Conservation (phyloP, 2,888 invertebrate species). For the Herminia tarsipennalis region DNA sequence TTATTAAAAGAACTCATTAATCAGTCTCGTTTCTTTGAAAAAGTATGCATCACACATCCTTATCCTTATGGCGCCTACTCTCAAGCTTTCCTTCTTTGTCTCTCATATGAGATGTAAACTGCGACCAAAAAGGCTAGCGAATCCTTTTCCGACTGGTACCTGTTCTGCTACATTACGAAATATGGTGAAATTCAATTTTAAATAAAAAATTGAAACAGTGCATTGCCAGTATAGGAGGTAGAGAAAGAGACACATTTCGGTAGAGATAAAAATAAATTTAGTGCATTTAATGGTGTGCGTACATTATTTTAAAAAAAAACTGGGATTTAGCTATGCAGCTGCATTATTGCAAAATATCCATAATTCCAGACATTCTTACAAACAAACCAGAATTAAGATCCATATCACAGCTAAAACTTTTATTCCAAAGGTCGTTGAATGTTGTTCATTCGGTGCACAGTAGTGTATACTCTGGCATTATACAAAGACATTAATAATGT, state of each 20-base stretch:
- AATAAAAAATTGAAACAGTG: not conserved
- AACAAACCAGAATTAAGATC: too few relatives aligned
- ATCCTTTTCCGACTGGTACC: conserved; percentile 4
- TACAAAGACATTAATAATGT: conserved; percentile 66
- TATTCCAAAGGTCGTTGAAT: not conserved
- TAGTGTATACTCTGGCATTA: conserved; percentile 38
- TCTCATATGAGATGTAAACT: conserved; percentile 15
- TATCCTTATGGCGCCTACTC: conserved; percentile 19
- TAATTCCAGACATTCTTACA: too few relatives aligned
- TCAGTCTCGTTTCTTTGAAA: conserved; percentile 18
- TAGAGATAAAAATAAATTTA: too few relatives aligned
- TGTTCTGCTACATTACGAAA: conserved; percentile 8
- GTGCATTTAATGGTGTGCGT: too few relatives aligned
- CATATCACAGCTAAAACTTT: not conserved
- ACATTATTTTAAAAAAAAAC: too few relatives aligned
- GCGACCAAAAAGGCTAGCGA: conserved; percentile 12
- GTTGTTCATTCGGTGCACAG: conserved; percentile 13
- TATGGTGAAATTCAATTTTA: not conserved
- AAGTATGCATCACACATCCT: conserved; percentile 18
- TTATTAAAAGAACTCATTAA: not conserved
- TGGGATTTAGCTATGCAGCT: too few relatives aligned
- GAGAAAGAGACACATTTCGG: not conserved
- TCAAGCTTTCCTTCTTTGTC: conserved; percentile 15
- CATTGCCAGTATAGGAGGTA: too few relatives aligned
- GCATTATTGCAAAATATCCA: too few relatives aligned